Base-by-base conservation (phyloP, 2,797 vertebrate species). In the Simalia tracyae region DNA sequence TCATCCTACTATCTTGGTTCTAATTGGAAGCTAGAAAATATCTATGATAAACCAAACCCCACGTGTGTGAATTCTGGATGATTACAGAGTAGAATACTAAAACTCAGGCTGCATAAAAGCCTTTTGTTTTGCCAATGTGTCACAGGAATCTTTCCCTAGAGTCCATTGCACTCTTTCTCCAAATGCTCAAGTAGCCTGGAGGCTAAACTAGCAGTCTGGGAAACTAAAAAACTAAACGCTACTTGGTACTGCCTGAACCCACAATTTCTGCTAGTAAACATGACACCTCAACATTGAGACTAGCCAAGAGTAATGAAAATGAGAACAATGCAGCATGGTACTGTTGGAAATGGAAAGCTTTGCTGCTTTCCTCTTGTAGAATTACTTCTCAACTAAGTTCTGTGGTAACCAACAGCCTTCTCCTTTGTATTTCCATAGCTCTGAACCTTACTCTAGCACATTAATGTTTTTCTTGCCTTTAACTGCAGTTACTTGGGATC, bases 241-340 rank as follows among this genome's bases (percentile, higher is more conserved):
- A 54, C 12, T 84, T 66, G 26, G 42, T 60, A 63, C 24, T 59
- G 36, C 24, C 17, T 64, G 1, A 36, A 89, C 26, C 11, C 36
- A 86, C 26, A 60, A 89, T 54, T 24, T 84, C n/a, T 42, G 46
- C 84, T 7, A 28, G 56, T n/a, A 68, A 89, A 92, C 4, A 61
- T 54, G n/a, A 36, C 54, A 89, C 54, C 28, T 66, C 42, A 88
- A 61, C 22, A 85, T 89, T 46, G 9, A 89, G 57, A 46, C 36
- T 57, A 72, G 46, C 12, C 84, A 66, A 91, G 7, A 17, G 46
- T 89, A 86, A 50, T 86, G 56, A 88, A 92, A 42, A 94, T 90
- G 66, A 26, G n/a, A 85, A 92, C 93, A 93, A 91, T 1, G 76
- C 92, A 91, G 91, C 61, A 15, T 93, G 92, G 91, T 57, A 56